Conservation (phyloP, 2,113 vertebrate species). For the Quiscalus mexicanus region DNA sequence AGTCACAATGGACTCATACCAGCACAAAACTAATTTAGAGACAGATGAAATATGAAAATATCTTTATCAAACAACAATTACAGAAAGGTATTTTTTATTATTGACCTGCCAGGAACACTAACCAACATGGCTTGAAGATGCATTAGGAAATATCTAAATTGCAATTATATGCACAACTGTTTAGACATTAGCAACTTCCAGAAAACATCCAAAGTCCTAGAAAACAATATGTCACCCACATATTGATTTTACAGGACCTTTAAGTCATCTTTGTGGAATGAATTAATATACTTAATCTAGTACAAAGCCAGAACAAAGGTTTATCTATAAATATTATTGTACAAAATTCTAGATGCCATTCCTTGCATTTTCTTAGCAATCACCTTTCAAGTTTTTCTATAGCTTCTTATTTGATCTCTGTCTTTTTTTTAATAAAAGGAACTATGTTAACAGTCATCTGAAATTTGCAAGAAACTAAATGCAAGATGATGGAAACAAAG, state of each 20-base stretch:
- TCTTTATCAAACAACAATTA: not conserved
- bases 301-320: not conserved
- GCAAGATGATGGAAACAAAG: not conserved
- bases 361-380: not conserved
- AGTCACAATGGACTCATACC: not conserved
- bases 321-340: not conserved
- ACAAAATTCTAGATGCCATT: not conserved
- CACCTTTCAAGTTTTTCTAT: not conserved
- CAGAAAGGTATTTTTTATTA: conserved; percentile 20
- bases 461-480: not conserved
- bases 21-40: conserved; percentile 10
- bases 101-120: not conserved
- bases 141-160: not conserved
- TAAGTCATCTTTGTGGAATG: not conserved
- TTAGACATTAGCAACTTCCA: not conserved
- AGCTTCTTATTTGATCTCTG: not conserved
- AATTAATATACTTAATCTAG: not conserved
- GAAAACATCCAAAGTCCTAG: not conserved
- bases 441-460: not conserved
- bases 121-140: not conserved
- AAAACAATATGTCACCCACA: not conserved
- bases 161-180: not conserved
- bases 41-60: not conserved
- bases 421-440: not conserved
- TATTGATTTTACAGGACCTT: not conserved